These are phyloP conservation scores for Phyllotreta cruciferae DNA, from an alignment of 2,888 invertebrate species.

Conservation along the genomic window DNA sequence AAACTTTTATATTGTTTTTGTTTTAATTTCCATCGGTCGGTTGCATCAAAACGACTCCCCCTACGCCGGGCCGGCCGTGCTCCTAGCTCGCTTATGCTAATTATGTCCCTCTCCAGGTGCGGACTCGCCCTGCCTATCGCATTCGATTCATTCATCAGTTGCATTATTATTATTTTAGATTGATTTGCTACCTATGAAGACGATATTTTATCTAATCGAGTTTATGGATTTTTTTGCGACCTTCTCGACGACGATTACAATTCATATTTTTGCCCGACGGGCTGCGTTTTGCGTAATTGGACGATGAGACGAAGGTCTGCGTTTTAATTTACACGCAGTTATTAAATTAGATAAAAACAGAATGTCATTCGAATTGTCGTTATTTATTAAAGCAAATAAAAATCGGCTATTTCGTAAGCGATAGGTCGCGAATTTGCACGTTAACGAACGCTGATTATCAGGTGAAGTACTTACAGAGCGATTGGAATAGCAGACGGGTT, in stretches of 20 bases:
- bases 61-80: slow-evolving; percentile 40
- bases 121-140: not conserved
- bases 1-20: slow-evolving; percentile 48
- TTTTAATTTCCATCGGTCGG: slow-evolving; percentile 43
- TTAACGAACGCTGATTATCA: too few species aligned
- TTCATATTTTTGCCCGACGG: too few species aligned
- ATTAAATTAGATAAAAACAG: too few species aligned
- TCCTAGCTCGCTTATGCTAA: slow-evolving; percentile 5
- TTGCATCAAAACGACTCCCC: slow-evolving; percentile 46
- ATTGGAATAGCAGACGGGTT: too few species aligned
- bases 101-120: slow-evolving; percentile 12
- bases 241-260: slow-evolving; percentile 2
- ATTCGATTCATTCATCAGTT: not conserved
- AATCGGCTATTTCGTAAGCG: too few species aligned
- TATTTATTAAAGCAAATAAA: too few species aligned
- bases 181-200: not conserved
- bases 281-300: slow-evolving; percentile 18
- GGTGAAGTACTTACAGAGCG: too few species aligned
- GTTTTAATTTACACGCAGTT: too few species aligned
- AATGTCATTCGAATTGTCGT: too few species aligned
- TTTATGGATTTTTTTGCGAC: slow-evolving; percentile 17
- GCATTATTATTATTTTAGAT: not conserved
- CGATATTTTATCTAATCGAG: slow-evolving; percentile 7
- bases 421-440: too few species aligned
- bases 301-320: slow-evolving; percentile 24